A percentile compares a stretch with the other conserved stretches of the same genome.
These are phyloP conservation scores for Cordilura impudica DNA, from an alignment of 2,888 invertebrate genomes.

Conservation along the genomic window DNA sequence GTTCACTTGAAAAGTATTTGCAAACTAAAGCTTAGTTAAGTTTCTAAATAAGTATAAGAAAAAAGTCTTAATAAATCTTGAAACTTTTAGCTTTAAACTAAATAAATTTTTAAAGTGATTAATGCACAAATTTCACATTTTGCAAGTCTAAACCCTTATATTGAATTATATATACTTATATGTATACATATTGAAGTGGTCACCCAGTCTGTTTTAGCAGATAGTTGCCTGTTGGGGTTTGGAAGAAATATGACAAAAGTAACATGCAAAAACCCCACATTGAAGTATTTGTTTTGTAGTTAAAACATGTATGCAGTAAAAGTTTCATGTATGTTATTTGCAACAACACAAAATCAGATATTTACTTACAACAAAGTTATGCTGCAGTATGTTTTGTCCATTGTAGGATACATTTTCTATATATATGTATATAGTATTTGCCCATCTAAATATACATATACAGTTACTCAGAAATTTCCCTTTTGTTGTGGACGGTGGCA, in stretches of 20 bases:
- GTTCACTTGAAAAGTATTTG: no score
- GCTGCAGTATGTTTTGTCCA: slow-evolving; percentile 53
- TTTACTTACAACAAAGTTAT: slow-evolving; percentile 51
- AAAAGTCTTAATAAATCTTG: no score
- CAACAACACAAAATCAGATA: slow-evolving; percentile 27
- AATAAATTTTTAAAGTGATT: no score
- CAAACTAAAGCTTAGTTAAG: no score
- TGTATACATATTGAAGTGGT: no score
- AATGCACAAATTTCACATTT: no score
- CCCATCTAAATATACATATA: slow-evolving; percentile 1
- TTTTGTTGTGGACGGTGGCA: no score
- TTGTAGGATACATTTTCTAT: slow-evolving; percentile 30
- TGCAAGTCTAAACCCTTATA: not conserved
- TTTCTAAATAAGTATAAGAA: no score
- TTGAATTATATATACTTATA: not conserved
- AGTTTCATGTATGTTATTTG: slow-evolving; percentile 31
- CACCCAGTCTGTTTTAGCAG: not conserved
- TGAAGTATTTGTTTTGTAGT: slow-evolving; percentile 25
- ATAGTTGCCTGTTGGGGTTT: not conserved
- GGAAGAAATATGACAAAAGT: not conserved
- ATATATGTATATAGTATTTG: slow-evolving; percentile 15
- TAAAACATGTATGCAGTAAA: not conserved
- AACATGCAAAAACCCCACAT: not conserved
- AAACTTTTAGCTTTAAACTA: no score
- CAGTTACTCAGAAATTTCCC: no score